A percentile compares a stretch with the other conserved stretches of the same genome.
Conservation (phyloP, 2,797 vertebrate species). For the Melanotaenia parkinsoni region DNA sequence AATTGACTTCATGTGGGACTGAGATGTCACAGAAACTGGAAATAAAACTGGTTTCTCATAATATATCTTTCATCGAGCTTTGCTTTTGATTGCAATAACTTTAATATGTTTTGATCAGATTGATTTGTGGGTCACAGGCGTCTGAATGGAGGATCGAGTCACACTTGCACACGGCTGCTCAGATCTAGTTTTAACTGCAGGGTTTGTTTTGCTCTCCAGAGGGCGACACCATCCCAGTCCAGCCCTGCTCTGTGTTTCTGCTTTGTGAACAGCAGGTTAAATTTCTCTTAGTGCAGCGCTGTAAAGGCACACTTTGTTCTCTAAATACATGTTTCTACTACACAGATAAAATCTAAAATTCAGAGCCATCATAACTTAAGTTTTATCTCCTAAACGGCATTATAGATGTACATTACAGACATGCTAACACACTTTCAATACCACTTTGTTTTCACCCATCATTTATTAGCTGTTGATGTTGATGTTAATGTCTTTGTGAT, state of each 20-base stretch:
- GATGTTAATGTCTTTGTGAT: accelerated
- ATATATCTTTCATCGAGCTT: no score
- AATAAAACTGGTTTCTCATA: neutral
- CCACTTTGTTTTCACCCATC: neutral
- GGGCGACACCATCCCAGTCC: conserved; percentile 43
- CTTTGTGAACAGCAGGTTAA: conserved; percentile 24
- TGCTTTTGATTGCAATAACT: neutral
- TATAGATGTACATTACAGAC: neutral
- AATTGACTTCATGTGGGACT: neutral
- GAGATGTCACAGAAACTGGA: neutral
- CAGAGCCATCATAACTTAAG: neutral
- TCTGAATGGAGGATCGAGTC: neutral
- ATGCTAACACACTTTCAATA: neutral
- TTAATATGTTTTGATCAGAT: neutral
- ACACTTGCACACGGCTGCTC: neutral
- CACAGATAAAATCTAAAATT: neutral
- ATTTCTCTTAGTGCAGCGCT: conserved; percentile 2
- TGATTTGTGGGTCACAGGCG: neutral
- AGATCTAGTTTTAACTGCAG: neutral
- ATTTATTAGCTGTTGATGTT: neutral
- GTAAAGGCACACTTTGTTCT: neutral
- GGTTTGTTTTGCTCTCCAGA: conserved; percentile 45
- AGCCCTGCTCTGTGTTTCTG: neutral
- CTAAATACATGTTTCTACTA: neutral
- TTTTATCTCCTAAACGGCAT: neutral